Conservation (phyloP, 2,113 vertebrate species). For the Eublepharis macularius region DNA sequence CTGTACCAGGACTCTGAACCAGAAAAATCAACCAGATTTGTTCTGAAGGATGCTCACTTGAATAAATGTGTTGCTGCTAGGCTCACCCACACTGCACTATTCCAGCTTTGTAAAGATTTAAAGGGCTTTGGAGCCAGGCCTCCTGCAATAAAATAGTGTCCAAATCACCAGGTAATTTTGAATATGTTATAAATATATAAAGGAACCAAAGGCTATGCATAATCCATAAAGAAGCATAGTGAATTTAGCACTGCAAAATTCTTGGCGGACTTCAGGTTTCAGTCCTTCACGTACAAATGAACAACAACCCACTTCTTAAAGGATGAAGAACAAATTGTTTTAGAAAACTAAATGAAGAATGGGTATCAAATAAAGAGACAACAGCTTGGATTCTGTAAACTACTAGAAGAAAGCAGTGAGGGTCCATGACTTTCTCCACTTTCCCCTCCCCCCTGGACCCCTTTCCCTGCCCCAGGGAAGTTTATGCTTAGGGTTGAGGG, state of each 20-base stretch:
- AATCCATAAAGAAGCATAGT: not conserved
- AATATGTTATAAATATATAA: not conserved
- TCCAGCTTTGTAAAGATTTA: not conserved
- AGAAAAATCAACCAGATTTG: not conserved
- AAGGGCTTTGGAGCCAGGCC: not conserved
- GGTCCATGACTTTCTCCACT: no score
- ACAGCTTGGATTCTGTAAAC: not conserved
- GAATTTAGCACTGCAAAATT: not conserved
- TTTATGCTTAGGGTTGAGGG: no score
- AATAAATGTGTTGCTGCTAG: not conserved
- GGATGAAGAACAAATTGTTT: constrained; percentile 31
- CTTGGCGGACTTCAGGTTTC: not conserved
- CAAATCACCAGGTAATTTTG: not conserved
- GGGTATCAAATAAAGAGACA: constrained; percentile 31
- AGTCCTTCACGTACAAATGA: not conserved
- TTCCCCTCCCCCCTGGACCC: no score
- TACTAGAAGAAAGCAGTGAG: no score
- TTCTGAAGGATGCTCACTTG: not conserved
- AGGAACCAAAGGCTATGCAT: not conserved
- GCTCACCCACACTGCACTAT: not conserved
- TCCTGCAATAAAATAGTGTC: not conserved
- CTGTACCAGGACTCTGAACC: no score
- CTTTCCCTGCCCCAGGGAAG: no score
- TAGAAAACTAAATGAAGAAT: not conserved
- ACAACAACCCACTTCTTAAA: constrained; percentile 13